Percentiles rank a stretch among this genome's conserved stretches.
Conservation (phyloP, 1,140 invertebrate genomes). For the Drosophila novamexicana region DNA sequence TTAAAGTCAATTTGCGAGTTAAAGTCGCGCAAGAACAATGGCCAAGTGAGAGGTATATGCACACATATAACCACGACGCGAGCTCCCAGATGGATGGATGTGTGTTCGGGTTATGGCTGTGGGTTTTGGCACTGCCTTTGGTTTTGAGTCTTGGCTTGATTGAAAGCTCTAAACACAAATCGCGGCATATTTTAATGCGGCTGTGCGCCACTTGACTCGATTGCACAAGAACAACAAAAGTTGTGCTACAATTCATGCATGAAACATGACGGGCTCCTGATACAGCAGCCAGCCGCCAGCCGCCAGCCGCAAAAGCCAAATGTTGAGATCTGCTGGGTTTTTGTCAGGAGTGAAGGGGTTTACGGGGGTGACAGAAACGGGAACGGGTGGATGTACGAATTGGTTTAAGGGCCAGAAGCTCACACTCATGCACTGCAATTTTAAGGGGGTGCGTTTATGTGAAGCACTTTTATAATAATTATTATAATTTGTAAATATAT, state of each 20-base stretch:
- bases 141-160: conserved; percentile 38
- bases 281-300: not conserved
- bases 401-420: not conserved
- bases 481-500: too few species aligned
- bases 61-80: not conserved
- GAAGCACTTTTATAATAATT: too few species aligned
- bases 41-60: not conserved
- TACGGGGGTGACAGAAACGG: too few species aligned
- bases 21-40: conserved; percentile 36
- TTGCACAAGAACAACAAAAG: conserved; percentile 72
- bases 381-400: not conserved
- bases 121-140: conserved; percentile 4
- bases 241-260: conserved; percentile 77
- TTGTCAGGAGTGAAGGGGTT: too few species aligned
- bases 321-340: not conserved
- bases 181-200: conserved; percentile 57
- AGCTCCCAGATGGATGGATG: not conserved
- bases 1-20: conserved; percentile 40
- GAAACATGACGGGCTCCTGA: conserved; percentile 61
- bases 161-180: conserved; percentile 56
- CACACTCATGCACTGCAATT: conserved; percentile 6
- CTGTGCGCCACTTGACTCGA: conserved; percentile 70
- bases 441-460: not conserved
- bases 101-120: conserved; percentile 2
- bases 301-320: conserved; percentile 12